Percentiles rank a stretch among this genome's conserved stretches.
Evolutionary conservation across 2,888 invertebrate species (phyloP).

Genomic region (Cepaea hortensis): DNA sequence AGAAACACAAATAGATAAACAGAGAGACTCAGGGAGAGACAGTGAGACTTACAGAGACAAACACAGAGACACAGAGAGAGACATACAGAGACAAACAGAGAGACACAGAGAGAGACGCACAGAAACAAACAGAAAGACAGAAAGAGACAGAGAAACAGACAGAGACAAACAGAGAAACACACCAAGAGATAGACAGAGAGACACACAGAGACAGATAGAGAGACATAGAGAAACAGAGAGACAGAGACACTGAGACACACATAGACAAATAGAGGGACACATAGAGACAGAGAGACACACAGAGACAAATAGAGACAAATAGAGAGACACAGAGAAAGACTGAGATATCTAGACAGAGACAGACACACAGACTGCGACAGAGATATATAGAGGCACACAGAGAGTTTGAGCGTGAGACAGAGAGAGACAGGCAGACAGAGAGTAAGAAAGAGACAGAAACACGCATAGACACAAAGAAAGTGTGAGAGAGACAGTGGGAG

Average conservation of each 20-base stretch:
- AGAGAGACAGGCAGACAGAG: conserved; percentile 1
- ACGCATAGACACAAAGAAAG: background rate
- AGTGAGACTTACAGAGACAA: background rate
- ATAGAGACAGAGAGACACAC: background rate
- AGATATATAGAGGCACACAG: background rate
- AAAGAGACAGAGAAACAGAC: background rate
- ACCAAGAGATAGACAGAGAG: background rate
- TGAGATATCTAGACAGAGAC: conserved; percentile 2
- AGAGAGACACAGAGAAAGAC: conserved; percentile 9
- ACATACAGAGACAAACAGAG: background rate
- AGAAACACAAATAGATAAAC: background rate
- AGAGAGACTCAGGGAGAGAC: background rate
- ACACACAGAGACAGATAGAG: background rate
- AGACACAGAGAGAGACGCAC: background rate
- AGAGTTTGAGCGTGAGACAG: conserved; percentile 1
- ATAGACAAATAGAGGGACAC: background rate
- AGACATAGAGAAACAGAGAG: background rate
- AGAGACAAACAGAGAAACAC: background rate
- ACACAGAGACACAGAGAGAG: background rate
- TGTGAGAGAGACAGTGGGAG: background rate
- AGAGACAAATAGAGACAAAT: background rate
- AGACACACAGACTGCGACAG: conserved; percentile 15
- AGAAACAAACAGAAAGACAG: background rate
- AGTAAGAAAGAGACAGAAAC: conserved; percentile 2
- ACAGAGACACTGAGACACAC: background rate